These are phyloP conservation scores for Sebastes oblongus DNA, from an alignment of 2,797 vertebrate species.

Conservation along the genomic window DNA sequence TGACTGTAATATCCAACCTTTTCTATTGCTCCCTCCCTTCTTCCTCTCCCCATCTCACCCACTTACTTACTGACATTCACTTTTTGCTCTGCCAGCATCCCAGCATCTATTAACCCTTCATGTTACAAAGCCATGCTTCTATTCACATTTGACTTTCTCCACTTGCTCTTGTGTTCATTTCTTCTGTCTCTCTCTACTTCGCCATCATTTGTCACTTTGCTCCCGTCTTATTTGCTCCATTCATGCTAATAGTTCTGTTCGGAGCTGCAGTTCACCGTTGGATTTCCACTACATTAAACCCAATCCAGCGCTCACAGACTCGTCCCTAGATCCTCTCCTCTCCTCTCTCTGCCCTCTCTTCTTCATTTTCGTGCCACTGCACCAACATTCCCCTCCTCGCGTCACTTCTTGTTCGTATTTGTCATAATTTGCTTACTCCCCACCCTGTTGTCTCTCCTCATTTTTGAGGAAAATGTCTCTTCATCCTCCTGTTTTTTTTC, in stretches of 20 bases:
- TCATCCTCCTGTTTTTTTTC: background rate
- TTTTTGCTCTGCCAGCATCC: constrained; percentile 23
- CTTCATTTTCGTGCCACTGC: constrained; percentile 9
- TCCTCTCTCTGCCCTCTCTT: background rate
- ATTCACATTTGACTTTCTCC: background rate
- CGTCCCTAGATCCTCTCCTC: background rate
- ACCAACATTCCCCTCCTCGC: background rate
- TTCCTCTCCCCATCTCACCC: constrained; percentile 15
- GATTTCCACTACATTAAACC: constrained; percentile 47
- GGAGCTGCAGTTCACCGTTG: constrained; percentile 12
- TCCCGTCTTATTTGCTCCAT: background rate
- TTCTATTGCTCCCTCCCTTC: constrained; percentile 22
- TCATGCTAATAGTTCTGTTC: background rate
- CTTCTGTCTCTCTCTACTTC: background rate
- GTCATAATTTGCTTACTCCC: constrained; percentile 9
- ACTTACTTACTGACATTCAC: constrained; percentile 30
- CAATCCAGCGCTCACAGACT: background rate
- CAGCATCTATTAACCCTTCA: constrained; percentile 16
- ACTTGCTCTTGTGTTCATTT: background rate
- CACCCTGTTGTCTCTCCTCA: background rate
- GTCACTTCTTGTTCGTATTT: background rate
- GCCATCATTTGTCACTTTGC: background rate
- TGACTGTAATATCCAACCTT: constrained; percentile 61
- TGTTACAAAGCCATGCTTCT: background rate
- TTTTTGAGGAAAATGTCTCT: background rate